Conservation (phyloP, 2,797 vertebrate genomes). For the Chaenodraco wilsoni region DNA sequence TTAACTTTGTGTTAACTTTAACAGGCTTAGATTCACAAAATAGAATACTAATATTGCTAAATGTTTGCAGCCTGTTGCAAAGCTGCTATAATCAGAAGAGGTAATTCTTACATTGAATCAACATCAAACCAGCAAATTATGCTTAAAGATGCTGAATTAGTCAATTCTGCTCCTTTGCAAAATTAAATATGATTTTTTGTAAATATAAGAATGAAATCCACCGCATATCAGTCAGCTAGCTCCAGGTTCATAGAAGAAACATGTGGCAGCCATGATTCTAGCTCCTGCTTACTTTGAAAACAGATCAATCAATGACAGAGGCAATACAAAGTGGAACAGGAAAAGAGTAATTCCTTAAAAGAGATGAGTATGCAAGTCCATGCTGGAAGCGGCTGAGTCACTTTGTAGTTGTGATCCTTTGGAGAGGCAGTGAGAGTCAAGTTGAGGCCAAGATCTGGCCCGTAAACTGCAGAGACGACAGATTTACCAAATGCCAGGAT, state of each 20-base stretch:
- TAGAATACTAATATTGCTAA: too few relatives aligned
- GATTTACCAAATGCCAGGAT: constrained; percentile 22
- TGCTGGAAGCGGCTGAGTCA: constrained; percentile 42
- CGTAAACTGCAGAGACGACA: constrained; percentile 35
- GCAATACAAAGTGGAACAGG: constrained; percentile 34
- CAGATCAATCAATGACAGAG: constrained; percentile 42
- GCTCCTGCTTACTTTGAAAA: constrained; percentile 2
- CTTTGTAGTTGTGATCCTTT: constrained; percentile 12
- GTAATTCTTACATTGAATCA: neutral
- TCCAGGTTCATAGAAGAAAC: constrained; percentile 20
- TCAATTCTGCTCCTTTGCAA: neutral
- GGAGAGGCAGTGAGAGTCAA: constrained; percentile 31
- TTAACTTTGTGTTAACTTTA: neutral
- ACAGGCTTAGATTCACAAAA: too few relatives aligned
- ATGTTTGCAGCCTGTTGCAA: too few relatives aligned
- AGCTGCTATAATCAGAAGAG: too few relatives aligned
- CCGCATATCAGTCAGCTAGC: neutral
- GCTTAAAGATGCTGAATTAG: too few relatives aligned
- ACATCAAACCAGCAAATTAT: too few relatives aligned
- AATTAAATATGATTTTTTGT: neutral
- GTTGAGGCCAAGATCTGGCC: constrained; percentile 45
- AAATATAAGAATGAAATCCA: neutral
- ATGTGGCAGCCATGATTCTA: constrained; percentile 4
- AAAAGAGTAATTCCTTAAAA: constrained; percentile 41
- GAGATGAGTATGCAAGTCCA: constrained; percentile 46